Evolutionary conservation across 2,797 vertebrate species (phyloP).

Genomic region (Sebastes cheni): DNA sequence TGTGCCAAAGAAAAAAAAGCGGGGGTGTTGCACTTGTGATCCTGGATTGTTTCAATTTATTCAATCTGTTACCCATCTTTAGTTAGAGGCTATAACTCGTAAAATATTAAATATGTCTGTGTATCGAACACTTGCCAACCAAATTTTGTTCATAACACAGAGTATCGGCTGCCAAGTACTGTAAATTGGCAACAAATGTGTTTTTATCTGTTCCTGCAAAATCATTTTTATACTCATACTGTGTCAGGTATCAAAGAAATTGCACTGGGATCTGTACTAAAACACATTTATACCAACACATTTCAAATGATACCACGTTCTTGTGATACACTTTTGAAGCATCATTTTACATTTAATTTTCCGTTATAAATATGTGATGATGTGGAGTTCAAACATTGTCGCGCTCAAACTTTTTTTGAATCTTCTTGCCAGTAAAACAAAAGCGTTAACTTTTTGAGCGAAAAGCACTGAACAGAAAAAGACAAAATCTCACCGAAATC

Average conservation of each 20-base stretch:
- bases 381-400: neutral
- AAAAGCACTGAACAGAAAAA: neutral
- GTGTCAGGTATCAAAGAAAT: neutral
- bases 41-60: neutral
- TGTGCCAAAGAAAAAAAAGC: neutral
- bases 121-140: neutral
- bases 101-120: constrained; percentile 3
- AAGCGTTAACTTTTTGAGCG: neutral
- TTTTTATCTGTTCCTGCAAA: neutral
- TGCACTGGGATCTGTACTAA: neutral
- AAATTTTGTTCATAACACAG: neutral
- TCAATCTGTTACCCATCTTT: constrained; percentile 10
- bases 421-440: neutral
- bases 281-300: neutral
- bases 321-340: neutral
- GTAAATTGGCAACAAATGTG: neutral
- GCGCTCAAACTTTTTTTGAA: neutral
- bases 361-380: neutral
- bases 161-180: neutral
- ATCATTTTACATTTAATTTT: neutral
- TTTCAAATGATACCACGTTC: neutral
- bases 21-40: neutral
- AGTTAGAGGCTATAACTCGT: neutral
- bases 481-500: neutral
- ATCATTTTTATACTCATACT: neutral